Base-by-base conservation (phyloP, 2,113 vertebrate genomes). In the Caretta caretta region DNA sequence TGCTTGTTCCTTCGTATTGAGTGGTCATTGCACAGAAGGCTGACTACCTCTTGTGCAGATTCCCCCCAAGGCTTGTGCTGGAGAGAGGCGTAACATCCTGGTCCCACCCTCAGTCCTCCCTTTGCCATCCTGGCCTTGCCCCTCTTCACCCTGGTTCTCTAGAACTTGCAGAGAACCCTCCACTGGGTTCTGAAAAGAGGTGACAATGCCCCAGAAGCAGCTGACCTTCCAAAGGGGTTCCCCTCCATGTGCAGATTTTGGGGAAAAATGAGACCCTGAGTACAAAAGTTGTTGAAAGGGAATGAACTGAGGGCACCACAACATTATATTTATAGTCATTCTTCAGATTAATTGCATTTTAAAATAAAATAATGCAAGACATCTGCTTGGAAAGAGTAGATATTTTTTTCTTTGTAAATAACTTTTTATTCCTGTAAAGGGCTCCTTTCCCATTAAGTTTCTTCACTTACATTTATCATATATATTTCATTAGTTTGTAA, bases 151-250 rank as follows among this genome's bases (percentile, higher is more conserved):
- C 35, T 38, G 19, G n/a, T 8, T 72, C 17, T 38, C 9, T 5
- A 88, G 62, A 84, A 90, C 83, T 46, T 96, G 62, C 81, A 54
- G 65, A 80, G 48, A 87, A 9, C 83, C 54, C 93, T 83, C n/a
- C 6, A 2, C 51, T 78, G 2, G 2, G 53, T 90, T 54, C 85
- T 96, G 96, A 83, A 35, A 92, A 93, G 87, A 90, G 51, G 56
- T 92, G 25, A 35, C 25, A 78, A 94, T 95, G 83, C 95, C 91
- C 75, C 91, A 91, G 16, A 87, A 92, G 62, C 88, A 93, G 93
- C 84, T 91, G 84, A 46, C 75, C 79, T 27, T 85, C 29, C 0
- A 1, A 0, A 0, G 35, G 69, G 76, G 29, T 56, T 85, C 85
- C 51, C 35, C 88, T 84, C 93, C 93, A 42, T 92, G 89, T 10